Evolutionary conservation across 2,888 invertebrate genomes (phyloP).

Genomic region (Trissoscelio sp.): DNA sequence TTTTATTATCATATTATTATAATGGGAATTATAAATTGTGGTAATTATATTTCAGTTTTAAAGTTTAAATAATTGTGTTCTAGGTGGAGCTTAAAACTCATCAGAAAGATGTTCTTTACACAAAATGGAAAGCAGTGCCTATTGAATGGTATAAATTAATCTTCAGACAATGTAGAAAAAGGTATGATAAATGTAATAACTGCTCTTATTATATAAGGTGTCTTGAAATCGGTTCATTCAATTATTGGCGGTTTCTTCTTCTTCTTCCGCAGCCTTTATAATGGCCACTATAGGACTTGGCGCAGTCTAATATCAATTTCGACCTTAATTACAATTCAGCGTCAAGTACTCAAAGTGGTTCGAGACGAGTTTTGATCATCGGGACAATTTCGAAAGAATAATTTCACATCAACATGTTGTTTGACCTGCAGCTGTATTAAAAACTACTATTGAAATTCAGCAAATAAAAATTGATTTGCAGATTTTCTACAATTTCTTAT

Average conservation of each 20-base stretch:
- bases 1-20: no score
- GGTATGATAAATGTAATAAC: constrained; percentile 65
- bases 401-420: no score
- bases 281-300: constrained; percentile 45
- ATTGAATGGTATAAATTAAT: constrained; percentile 53
- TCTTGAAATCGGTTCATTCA: constrained; percentile 65
- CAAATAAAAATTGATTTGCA: no score
- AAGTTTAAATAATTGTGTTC: constrained; percentile 22
- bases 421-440: no score
- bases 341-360: constrained; percentile 48
- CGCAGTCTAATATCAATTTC: constrained; percentile 58
- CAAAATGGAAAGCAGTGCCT: constrained; percentile 49
- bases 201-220: constrained; percentile 64
- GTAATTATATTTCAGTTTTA: neutral
- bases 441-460: no score
- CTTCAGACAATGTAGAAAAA: constrained; percentile 56
- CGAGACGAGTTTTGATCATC: constrained; percentile 46
- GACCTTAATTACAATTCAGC: constrained; percentile 61
- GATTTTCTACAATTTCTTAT: no score
- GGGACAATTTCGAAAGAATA: constrained; percentile 15
- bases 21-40: no score
- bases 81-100: constrained; percentile 19
- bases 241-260: constrained; percentile 64
- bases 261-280: constrained; percentile 49
- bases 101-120: constrained; percentile 32